Conservation (phyloP, 2,888 invertebrate genomes). For the Drosophila pseudotalamancana region DNA sequence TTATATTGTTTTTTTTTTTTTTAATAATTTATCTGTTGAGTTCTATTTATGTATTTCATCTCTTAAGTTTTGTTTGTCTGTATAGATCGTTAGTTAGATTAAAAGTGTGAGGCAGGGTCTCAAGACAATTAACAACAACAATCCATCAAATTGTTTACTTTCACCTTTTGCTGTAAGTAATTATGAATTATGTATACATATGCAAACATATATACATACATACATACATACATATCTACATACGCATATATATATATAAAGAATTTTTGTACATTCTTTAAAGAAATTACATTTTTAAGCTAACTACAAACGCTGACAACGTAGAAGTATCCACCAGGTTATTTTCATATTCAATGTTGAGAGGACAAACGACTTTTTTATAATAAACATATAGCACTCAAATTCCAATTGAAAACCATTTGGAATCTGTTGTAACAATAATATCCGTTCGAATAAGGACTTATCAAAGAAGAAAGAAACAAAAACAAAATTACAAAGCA, state of each 20-base stretch:
- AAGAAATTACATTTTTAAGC: constrained; percentile 29
- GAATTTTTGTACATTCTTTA: constrained; percentile 27
- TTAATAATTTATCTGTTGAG: constrained; percentile 14
- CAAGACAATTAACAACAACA: constrained; percentile 69
- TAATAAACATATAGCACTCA: constrained; percentile 16
- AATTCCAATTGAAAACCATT: constrained; percentile 13
- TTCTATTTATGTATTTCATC: not conserved
- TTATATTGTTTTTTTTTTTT: constrained; percentile 8
- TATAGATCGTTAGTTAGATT: constrained; percentile 27
- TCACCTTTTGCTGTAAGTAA: constrained; percentile 78
- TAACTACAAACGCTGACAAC: constrained; percentile 44
- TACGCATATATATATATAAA: constrained; percentile 16
- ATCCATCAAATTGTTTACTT: constrained; percentile 81
- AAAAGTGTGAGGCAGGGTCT: constrained; percentile 43
- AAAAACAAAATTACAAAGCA: not conserved
- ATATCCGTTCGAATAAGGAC: not conserved
- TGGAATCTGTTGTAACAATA: constrained; percentile 13
- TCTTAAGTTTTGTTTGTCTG: not conserved
- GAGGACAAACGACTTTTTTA: constrained; percentile 21
- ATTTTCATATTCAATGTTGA: not conserved
- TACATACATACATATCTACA: constrained; percentile 19
- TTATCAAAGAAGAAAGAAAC: not conserved
- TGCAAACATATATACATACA: constrained; percentile 40
- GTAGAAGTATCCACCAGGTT: constrained; percentile 12
- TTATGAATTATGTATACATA: constrained; percentile 51